Percentiles rank a stretch among this genome's conserved stretches.
Conservation (phyloP, 2,113 vertebrate genomes). For the Psittacula cyanocephala region DNA sequence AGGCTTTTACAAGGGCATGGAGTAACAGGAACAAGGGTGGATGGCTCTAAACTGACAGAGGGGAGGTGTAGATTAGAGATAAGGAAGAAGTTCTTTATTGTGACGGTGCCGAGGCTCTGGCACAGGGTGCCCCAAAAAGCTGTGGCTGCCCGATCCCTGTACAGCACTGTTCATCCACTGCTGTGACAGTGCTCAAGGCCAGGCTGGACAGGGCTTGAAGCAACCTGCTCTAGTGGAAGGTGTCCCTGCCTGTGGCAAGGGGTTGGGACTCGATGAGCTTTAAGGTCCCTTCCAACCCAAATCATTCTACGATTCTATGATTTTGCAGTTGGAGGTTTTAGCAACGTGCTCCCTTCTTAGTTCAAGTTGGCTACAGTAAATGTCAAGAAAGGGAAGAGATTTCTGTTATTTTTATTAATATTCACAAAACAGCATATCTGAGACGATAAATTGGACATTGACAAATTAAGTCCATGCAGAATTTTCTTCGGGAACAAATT, state of each 20-base stretch:
- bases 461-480: neutral
- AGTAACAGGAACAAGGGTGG: neutral
- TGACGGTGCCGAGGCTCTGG: neutral
- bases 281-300: neutral
- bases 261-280: neutral
- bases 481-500: neutral
- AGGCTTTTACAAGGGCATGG: neutral
- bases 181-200: rapidly evolving
- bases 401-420: neutral
- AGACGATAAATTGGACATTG: neutral
- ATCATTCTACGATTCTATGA: neutral
- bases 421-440: neutral
- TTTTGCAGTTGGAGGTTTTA: neutral
- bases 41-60: neutral
- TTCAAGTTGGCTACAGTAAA: neutral
- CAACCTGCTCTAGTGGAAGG: neutral
- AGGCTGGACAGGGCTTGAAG: neutral
- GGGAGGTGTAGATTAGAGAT: rapidly evolving
- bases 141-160: neutral
- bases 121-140: neutral
- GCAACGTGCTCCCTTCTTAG: neutral
- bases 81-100: too few species aligned
- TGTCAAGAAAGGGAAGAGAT: neutral
- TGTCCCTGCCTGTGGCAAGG: neutral
- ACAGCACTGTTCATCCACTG: too few species aligned